Conservation (phyloP, 1,140 invertebrate species). For the Drosophila simulans region DNA sequence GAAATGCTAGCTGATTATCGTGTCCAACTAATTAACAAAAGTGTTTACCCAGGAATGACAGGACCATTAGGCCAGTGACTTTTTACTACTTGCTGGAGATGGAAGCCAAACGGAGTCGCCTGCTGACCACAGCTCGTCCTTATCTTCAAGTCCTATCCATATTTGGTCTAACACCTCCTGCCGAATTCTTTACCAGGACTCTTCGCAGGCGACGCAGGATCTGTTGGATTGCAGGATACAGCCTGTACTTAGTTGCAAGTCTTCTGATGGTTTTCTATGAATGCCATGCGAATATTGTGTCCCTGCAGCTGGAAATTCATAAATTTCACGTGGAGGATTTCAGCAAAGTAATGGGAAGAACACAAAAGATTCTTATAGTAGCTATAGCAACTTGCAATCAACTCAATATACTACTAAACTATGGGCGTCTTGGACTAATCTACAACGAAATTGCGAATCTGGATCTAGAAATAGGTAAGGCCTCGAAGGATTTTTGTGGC, state of each 20-base stretch:
- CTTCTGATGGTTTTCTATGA: constrained; percentile 10
- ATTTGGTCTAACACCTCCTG: constrained; percentile 11
- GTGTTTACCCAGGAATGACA: not conserved
- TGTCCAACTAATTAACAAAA: constrained; percentile 6
- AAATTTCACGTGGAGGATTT: constrained; percentile 11
- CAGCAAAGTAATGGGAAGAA: constrained; percentile 10
- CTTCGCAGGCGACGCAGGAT: not conserved
- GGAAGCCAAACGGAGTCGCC: constrained; percentile 14
- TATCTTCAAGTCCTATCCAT: constrained; percentile 13
- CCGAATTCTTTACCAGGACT: constrained; percentile 2
- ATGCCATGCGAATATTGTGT: constrained; percentile 4
- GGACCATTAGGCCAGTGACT: not conserved
- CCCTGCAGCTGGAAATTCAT: not conserved
- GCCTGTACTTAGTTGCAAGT: not conserved
- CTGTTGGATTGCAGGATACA: not conserved
- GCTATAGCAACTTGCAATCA: not conserved
- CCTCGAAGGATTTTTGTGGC: not conserved
- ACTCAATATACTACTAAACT: constrained; percentile 32
- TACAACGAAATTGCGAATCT: constrained; percentile 33
- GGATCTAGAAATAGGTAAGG: constrained; percentile 21
- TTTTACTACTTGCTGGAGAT: not conserved
- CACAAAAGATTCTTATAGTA: not conserved
- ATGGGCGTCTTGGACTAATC: constrained; percentile 15
- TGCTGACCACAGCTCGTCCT: constrained; percentile 13
- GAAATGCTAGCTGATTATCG: not conserved